Base-by-base conservation (phyloP, 2,113 vertebrate species). In the Peromyscus leucopus region DNA sequence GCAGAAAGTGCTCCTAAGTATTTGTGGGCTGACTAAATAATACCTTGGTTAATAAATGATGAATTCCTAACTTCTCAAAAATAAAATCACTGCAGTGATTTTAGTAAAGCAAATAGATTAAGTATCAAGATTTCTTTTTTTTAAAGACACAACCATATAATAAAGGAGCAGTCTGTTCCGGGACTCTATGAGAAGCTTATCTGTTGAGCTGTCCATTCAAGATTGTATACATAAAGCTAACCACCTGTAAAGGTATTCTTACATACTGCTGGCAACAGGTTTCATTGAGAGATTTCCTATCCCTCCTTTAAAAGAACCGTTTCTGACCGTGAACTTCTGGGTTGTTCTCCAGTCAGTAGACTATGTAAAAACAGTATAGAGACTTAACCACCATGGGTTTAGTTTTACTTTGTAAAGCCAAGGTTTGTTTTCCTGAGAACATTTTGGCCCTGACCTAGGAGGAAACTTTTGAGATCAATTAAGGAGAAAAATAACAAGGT, bases 11-110 rank as follows among this genome's bases (percentile, higher is more conserved):
- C 36, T 24, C 55, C 61, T 74, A 36, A n/a, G 6, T 89, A 46
- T 83, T 9, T 91, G 36, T 48, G 28, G 10, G 46, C 61, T n/a
- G 31, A 92, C 17, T 80, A 42, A 57, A 80, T 26, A 33, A 65
- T n/a, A 42, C 8, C 63, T 72, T 51, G 3, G 65, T 85, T 80
- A 46, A 57, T 59, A 90, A 94, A 76, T 21, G 46, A 67, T 21
- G 63, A 61, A 13, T 84, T 74, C 74, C 87, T n/a, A 48, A 71
- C 33, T 91, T 95, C 57, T 76, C 42, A 67, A 89, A 96, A 83
- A 88, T 78, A 80, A 93, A 84, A 84, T 51, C 39, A 63, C 33
- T 11, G 31, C 5, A 51, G 17, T 74, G 75, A 94, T 63, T 95
- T 92, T 59, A 91, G 46, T 48, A 97, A 24, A 57, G 33, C 61